A percentile compares a stretch with the other conserved stretches of the same genome.
Conservation (phyloP, 1,140 invertebrate species). For the Drosophila ananassae region DNA sequence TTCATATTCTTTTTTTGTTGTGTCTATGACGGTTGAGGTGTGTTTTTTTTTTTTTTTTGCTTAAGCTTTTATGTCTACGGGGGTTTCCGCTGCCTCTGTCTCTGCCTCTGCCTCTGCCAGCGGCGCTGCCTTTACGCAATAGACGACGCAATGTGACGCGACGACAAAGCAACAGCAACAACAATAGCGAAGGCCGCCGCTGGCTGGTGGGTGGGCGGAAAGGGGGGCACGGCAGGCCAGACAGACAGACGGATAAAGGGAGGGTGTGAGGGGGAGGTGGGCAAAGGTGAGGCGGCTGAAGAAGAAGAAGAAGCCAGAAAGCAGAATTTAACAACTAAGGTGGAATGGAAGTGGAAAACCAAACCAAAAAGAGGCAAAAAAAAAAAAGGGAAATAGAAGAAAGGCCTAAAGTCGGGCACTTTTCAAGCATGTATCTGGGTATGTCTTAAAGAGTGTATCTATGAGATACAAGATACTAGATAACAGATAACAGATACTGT, state of each 20-base stretch:
- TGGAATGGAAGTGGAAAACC: background rate
- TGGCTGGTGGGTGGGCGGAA: conserved; percentile 16
- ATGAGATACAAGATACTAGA: background rate
- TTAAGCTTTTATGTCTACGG: conserved; percentile 58
- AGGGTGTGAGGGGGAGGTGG: background rate
- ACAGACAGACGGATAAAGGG: conserved; percentile 40
- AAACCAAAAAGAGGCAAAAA: background rate
- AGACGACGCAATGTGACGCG: conserved; percentile 44
- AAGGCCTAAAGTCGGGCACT: background rate
- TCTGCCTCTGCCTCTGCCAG: conserved; percentile 12
- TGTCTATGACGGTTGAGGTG: conserved; percentile 13
- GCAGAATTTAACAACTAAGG: conserved; percentile 2
- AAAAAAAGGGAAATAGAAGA: conserved; percentile 2
- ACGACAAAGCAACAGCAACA: conserved; percentile 22
- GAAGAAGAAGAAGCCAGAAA: conserved; percentile 3
- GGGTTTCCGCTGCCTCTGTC: conserved; percentile 45
- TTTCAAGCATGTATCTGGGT: background rate
- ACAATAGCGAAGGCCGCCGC: conserved; percentile 43
- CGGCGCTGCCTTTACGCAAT: conserved; percentile 70
- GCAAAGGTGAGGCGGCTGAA: background rate
- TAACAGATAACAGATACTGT: background rate
- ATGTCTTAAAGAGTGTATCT: conserved; percentile 1
- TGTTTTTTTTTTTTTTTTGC: conserved; percentile 11
- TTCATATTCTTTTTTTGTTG: background rate
- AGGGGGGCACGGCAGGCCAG: conserved; percentile 29